A percentile compares a stretch with the other conserved stretches of the same genome.
Conservation (phyloP, 2,113 vertebrate species). For the Aleadryas rufinucha region DNA sequence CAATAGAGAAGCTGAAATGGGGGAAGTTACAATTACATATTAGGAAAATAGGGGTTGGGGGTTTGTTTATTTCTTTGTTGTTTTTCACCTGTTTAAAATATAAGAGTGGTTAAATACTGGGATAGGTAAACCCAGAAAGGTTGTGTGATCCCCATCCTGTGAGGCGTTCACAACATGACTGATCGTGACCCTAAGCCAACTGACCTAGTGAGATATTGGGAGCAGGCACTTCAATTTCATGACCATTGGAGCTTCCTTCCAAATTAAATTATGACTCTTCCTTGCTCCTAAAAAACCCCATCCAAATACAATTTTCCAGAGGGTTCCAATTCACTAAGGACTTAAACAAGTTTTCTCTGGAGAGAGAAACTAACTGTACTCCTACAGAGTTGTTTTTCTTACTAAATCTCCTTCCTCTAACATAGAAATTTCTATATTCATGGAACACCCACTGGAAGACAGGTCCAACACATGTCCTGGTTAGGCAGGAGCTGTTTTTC, state of each 20-base stretch:
- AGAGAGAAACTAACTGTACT: background rate
- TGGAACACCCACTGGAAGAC: background rate
- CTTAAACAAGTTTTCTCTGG: background rate
- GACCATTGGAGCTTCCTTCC: background rate
- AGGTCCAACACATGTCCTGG: background rate
- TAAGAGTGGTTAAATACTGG: background rate
- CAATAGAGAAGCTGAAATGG: background rate
- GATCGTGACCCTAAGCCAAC: background rate
- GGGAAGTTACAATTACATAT: background rate
- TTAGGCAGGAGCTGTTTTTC: background rate
- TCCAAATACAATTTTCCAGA: background rate
- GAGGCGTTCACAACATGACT: background rate
- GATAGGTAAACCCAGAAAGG: background rate
- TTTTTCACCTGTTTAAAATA: background rate
- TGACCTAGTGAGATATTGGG: background rate
- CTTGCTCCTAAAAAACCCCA: background rate
- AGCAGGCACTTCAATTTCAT: background rate
- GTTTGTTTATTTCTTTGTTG: accelerated
- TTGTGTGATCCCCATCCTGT: background rate
- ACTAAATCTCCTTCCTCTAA: background rate
- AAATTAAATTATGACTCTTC: background rate
- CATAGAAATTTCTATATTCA: background rate
- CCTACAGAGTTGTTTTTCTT: background rate
- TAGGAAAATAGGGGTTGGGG: background rate
- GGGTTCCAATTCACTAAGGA: background rate